Evolutionary conservation across 1,140 invertebrate species (phyloP).

Genomic region (Oscheius sp.): DNA sequence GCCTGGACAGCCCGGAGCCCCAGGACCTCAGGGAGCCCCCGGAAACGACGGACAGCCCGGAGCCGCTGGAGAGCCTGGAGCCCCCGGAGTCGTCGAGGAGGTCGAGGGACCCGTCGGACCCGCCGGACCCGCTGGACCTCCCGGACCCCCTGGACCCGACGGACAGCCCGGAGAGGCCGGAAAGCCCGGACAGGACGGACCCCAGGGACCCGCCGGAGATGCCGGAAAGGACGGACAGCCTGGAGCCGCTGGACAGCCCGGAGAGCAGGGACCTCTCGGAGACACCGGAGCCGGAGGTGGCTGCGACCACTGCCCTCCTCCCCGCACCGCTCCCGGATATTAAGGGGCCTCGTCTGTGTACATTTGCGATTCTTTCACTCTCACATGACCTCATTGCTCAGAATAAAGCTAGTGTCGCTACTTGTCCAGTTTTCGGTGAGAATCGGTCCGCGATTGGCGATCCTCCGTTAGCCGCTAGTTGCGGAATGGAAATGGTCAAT

Average conservation of each 20-base stretch:
- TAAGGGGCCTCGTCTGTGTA: slow-evolving; percentile 5
- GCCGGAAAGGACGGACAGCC: slow-evolving; percentile 33
- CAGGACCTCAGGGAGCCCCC: slow-evolving; percentile 35
- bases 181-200: slow-evolving; percentile 35
- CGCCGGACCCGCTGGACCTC: slow-evolving; percentile 25
- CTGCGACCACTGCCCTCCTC: slow-evolving; percentile 24
- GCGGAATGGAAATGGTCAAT: too few relatives aligned
- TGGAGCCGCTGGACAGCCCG: slow-evolving; percentile 25
- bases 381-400: slow-evolving; percentile 8
- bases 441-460: too few relatives aligned
- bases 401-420: too few relatives aligned
- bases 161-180: slow-evolving; percentile 30
- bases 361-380: background rate
- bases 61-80: slow-evolving; percentile 34
- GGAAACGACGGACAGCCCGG: slow-evolving; percentile 43
- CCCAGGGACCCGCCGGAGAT: slow-evolving; percentile 35
- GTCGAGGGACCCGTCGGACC: slow-evolving; percentile 31
- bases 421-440: too few relatives aligned
- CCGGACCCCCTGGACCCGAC: slow-evolving; percentile 36
- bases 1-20: slow-evolving; percentile 26
- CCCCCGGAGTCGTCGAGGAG: slow-evolving; percentile 33
- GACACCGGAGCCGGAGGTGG: slow-evolving; percentile 34
- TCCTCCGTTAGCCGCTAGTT: too few relatives aligned
- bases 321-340: slow-evolving; percentile 25
- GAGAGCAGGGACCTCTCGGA: slow-evolving; percentile 34